phyloP scores from a whole-genome alignment of 2,113 vertebrate genomes.

The Oreochromis aureus region DNA sequence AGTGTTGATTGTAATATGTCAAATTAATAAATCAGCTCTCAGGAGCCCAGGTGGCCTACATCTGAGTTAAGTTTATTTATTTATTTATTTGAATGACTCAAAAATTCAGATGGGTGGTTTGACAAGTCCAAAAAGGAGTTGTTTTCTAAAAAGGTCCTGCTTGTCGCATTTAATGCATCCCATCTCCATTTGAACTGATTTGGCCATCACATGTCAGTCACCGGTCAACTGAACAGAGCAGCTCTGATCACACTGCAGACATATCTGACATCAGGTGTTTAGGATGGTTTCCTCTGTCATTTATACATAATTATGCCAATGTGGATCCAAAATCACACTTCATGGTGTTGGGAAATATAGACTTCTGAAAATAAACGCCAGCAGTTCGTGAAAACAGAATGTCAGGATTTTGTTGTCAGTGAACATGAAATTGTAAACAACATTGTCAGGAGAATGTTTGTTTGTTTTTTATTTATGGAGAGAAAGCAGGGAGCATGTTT shows the following conservation, averaged over 20 bases:
- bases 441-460: neutral
- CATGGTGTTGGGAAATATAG: neutral
- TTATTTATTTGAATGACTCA: neutral
- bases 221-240: neutral
- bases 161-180: neutral
- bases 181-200: neutral
- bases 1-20: neutral
- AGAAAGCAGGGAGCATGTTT: neutral
- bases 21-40: neutral
- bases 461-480: neutral
- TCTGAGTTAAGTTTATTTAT: neutral
- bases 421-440: neutral
- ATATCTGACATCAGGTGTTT: neutral
- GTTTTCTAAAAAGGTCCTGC: neutral
- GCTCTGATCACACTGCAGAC: neutral
- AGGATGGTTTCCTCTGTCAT: neutral
- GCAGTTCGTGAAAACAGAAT: neutral
- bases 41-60: neutral
- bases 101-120: neutral
- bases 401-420: neutral
- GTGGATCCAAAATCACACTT: neutral
- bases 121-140: neutral
- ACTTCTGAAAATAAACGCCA: neutral
- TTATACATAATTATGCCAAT: neutral
- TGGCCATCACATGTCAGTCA: neutral